Conservation (phyloP, 2,113 vertebrate genomes). For the Cinclus mexicanus region DNA sequence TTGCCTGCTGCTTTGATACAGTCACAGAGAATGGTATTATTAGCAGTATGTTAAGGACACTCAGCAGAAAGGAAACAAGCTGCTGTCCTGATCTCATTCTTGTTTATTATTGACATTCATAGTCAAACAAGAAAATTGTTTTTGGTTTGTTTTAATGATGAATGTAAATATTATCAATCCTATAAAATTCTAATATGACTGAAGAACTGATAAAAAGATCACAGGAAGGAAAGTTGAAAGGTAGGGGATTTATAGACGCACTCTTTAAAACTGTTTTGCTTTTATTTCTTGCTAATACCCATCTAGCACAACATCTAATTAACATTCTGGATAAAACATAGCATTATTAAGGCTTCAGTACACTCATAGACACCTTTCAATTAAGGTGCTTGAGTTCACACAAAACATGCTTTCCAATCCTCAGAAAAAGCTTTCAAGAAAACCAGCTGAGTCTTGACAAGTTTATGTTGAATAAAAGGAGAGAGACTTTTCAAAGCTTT, state of each 20-base stretch:
- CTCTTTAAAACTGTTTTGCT: conserved; percentile 2
- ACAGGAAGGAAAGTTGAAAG: conserved; percentile 34
- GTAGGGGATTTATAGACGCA: neutral
- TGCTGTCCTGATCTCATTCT: neutral
- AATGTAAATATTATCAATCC: neutral
- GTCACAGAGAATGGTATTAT: neutral
- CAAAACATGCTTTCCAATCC: neutral
- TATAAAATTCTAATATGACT: neutral
- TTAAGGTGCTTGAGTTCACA: conserved; percentile 30
- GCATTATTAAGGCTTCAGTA: conserved; percentile 5
- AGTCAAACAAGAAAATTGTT: neutral
- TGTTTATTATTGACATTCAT: conserved; percentile 7
- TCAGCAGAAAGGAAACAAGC: neutral
- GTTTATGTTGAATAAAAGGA: neutral
- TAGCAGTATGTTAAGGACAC: neutral
- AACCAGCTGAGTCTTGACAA: neutral
- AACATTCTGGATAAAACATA: conserved; percentile 4
- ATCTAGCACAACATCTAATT: conserved; percentile 6
- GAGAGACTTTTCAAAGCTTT: neutral
- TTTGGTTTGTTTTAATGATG: neutral
- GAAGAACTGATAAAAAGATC: conserved; percentile 12
- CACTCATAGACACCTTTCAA: conserved; percentile 33
- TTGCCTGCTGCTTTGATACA: neutral
- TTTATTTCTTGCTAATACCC: conserved; percentile 22
- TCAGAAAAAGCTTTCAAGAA: neutral